Conservation (phyloP, 1,140 invertebrate species). For the Papilio glaucus region DNA sequence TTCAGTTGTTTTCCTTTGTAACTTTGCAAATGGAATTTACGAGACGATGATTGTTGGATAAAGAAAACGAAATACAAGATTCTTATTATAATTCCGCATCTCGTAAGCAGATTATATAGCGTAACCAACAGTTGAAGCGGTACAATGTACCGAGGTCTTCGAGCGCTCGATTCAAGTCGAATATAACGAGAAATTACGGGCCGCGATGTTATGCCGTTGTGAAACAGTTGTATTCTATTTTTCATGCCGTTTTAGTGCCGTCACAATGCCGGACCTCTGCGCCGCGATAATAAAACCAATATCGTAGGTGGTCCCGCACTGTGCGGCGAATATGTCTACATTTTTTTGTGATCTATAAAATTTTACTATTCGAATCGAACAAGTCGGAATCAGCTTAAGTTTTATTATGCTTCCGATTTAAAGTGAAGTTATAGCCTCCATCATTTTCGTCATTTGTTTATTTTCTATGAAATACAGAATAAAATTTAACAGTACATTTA, state of each 20-base stretch:
- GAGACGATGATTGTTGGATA: conserved; percentile 15
- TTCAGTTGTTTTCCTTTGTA: neutral
- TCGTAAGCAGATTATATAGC: conserved; percentile 26
- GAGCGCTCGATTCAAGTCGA: conserved; percentile 32
- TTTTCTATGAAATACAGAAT: conserved; percentile 5
- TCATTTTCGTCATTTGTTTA: conserved; percentile 23
- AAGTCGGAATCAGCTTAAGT: conserved; percentile 38
- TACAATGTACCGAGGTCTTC: conserved; percentile 35
- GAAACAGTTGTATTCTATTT: conserved; percentile 52
- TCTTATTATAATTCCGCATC: conserved; percentile 15
- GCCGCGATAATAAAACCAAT: conserved; percentile 63
- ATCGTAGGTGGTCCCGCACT: conserved; percentile 73
- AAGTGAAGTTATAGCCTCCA: conserved; percentile 14
- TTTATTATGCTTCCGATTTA: conserved; percentile 27
- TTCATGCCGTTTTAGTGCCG: conserved; percentile 41
- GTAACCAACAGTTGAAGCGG: conserved; percentile 29
- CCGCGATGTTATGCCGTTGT: conserved; percentile 36
- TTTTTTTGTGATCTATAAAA: conserved; percentile 71
- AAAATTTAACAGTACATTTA: conserved; percentile 12
- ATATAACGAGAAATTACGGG: conserved; percentile 35
- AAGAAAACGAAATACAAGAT: conserved; percentile 26
- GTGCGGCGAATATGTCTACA: conserved; percentile 65
- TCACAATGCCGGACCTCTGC: conserved; percentile 36
- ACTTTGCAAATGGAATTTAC: conserved; percentile 13
- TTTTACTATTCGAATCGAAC: conserved; percentile 65